Evolutionary conservation across 2,797 vertebrate species (phyloP).

Genomic region (Stomatorhinus walkeri): DNA sequence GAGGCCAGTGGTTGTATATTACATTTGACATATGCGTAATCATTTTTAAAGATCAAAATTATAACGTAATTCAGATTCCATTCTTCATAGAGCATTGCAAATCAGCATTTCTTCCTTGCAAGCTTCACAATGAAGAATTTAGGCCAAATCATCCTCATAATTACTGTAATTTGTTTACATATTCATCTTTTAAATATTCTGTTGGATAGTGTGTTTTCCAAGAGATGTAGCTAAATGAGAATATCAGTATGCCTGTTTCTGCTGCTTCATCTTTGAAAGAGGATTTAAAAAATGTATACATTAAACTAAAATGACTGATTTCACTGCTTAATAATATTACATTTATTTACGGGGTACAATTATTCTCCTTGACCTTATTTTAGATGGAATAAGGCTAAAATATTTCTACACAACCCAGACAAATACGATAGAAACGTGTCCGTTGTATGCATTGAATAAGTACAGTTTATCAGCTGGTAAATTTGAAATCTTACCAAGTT

Average conservation of each 20-base stretch:
- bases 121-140: background rate
- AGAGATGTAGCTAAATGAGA: background rate
- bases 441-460: background rate
- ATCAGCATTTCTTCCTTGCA: background rate
- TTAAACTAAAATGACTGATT: background rate
- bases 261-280: background rate
- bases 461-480: background rate
- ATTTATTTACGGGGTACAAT: background rate
- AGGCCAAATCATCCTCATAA: background rate
- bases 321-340: background rate
- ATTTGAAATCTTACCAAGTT: conserved; percentile 1
- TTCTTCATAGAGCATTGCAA: background rate
- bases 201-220: background rate
- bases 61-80: background rate
- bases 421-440: background rate
- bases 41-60: background rate
- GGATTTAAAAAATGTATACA: background rate
- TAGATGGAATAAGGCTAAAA: background rate
- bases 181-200: background rate
- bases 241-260: background rate
- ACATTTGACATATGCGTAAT: background rate
- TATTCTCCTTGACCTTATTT: background rate
- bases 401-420: background rate
- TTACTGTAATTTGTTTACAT: background rate
- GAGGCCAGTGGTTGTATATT: background rate